A percentile compares a stretch with the other conserved stretches of the same genome.
These are phyloP conservation scores for Octonoba sinensis DNA, from an alignment of 2,888 invertebrate species.

Conservation along the genomic window DNA sequence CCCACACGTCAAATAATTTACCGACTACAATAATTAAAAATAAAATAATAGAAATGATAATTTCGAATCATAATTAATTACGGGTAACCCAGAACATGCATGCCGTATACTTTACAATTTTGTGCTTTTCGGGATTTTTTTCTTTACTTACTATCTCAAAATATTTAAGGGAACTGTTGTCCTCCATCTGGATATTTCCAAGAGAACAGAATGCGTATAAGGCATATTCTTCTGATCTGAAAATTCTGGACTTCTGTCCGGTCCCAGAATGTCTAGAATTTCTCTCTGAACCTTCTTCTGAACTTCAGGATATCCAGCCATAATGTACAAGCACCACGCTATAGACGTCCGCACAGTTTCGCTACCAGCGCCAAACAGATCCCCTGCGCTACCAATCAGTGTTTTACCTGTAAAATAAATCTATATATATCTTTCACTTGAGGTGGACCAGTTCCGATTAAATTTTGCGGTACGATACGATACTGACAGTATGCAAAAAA, in stretches of 20 bases:
- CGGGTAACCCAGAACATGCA: too few relatives aligned
- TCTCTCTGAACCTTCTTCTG: slow-evolving; percentile 76
- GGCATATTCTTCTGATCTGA: slow-evolving; percentile 80
- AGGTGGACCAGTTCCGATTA: too few relatives aligned
- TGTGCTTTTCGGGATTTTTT: too few relatives aligned
- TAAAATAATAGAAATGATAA: too few relatives aligned
- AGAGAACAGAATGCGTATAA: slow-evolving; percentile 82
- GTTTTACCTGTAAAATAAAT: slow-evolving; percentile 44
- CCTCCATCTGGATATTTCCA: slow-evolving; percentile 84
- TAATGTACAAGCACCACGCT: slow-evolving; percentile 73
- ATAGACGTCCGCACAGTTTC: slow-evolving; percentile 61
- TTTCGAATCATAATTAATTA: too few relatives aligned
- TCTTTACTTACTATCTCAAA: slow-evolving; percentile 49
- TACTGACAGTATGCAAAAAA: too few relatives aligned
- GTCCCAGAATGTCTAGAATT: slow-evolving; percentile 76
- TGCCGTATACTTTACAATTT: too few relatives aligned
- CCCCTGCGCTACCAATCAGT: slow-evolving; percentile 43
- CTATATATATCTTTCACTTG: too few relatives aligned
- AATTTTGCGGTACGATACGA: too few relatives aligned
- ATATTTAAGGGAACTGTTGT: slow-evolving; percentile 62
- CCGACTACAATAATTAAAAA: too few relatives aligned
- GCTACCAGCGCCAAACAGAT: slow-evolving; percentile 62
- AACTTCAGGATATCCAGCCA: slow-evolving; percentile 76
- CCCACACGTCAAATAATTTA: too few relatives aligned
- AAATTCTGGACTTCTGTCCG: slow-evolving; percentile 74